These are phyloP conservation scores for Leucoraja erinaceus DNA, from an alignment of 2,113 vertebrate genomes.

Conservation along the genomic window DNA sequence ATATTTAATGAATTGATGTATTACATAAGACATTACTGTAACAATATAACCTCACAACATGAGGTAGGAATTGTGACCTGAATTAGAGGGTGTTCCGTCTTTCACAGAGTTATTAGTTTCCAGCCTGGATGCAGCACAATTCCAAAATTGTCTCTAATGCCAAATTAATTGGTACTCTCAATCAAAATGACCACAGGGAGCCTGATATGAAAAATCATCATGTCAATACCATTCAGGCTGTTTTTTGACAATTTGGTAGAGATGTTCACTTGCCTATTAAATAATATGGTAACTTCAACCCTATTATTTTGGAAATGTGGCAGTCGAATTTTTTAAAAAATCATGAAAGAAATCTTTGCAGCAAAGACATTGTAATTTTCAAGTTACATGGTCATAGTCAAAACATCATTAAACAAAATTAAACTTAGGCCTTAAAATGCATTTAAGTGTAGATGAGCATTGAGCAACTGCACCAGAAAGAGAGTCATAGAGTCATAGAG, in stretches of 20 bases:
- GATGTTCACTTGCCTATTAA: background rate
- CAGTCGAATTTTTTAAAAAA: background rate
- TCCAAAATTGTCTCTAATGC: background rate
- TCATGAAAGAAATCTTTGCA: background rate
- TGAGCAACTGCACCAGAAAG: too few relatives aligned
- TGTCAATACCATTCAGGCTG: background rate
- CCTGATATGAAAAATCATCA: background rate
- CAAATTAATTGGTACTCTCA: background rate
- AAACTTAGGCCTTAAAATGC: too few relatives aligned
- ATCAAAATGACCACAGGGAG: background rate
- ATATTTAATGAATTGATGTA: background rate
- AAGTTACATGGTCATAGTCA: background rate
- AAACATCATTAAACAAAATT: too few relatives aligned
- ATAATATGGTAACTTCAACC: too few relatives aligned
- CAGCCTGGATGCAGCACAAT: background rate
- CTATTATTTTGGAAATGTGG: background rate
- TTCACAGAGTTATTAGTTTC: background rate
- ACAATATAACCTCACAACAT: background rate
- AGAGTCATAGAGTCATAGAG: too few relatives aligned
- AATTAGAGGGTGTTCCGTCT: background rate
- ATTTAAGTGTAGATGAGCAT: too few relatives aligned
- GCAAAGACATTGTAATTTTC: background rate
- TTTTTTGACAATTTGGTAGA: background rate
- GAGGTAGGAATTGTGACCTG: background rate
- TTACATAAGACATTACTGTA: background rate